These are phyloP conservation scores for Turnix velox DNA, from an alignment of 2,113 vertebrate genomes.

Conservation along the genomic window DNA sequence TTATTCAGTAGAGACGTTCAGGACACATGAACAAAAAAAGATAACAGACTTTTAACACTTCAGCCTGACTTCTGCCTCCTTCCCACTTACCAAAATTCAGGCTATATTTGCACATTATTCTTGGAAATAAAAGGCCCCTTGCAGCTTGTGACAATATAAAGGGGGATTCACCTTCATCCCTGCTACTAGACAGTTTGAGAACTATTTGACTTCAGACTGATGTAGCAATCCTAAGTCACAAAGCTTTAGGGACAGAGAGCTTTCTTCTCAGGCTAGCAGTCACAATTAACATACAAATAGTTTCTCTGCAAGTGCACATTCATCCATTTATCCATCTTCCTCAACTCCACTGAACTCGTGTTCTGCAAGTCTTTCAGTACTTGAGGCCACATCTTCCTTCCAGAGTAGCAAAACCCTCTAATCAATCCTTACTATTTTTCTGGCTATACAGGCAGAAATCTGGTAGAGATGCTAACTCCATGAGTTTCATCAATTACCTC, in stretches of 20 bases:
- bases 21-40: too few species aligned
- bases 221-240: background rate
- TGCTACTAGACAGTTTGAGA: rapidly evolving
- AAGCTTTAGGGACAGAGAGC: background rate
- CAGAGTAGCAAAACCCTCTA: background rate
- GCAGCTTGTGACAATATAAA: background rate
- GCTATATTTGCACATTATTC: background rate
- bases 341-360: background rate
- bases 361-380: background rate
- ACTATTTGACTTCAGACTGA: background rate
- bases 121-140: background rate
- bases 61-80: rapidly evolving
- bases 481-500: background rate
- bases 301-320: background rate
- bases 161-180: background rate
- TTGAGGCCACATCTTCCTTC: background rate
- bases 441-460: background rate
- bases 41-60: too few species aligned
- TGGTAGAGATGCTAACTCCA: background rate
- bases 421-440: background rate
- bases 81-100: background rate
- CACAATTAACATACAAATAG: rapidly evolving
- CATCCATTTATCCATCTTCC: background rate
- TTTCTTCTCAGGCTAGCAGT: background rate
- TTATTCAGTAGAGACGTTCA: rapidly evolving